Base-by-base conservation (phyloP, 1,140 invertebrate genomes). In the Pantala flavescens region DNA sequence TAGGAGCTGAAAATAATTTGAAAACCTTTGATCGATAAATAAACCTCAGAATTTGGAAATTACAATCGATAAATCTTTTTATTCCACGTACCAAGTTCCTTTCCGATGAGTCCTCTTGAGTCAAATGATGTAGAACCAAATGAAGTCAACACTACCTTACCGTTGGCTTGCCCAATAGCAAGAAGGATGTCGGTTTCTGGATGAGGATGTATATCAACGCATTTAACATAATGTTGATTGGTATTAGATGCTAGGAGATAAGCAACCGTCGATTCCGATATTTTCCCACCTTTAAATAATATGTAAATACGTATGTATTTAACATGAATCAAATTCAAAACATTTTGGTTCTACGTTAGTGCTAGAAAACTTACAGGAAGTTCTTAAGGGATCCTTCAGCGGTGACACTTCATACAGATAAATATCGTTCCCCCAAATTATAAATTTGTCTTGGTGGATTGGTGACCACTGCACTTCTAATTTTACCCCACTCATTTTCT, bases 391-490 rank as follows among this genome's bases (percentile, higher is more conserved):
- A 76, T 89, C 87, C 80, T 87, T 87, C 24, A 87, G 79, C 74
- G 82, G 83, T 76, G 85, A 86, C 73, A 93, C 87, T 85, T 94
- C 90, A 79, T 95, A 95, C 28, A 95, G 85, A 82, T 86, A 89
- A 79, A 96, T 90, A 80, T 95, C 93, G 71, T 91, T 89, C 23
- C 92, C 91, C 92, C 93, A 95, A 43, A 91, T 90, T 73, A 96
- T 88, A 80, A 94, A 95, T 80, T 92, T 92, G 79, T 94, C 88
- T 7, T 85, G 85, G 78, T 89, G 87, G 28, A 89, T 85, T 2
- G 92, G 92, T 63, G 91, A 92, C 93, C 93, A 95, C 78, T 89
- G 87, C 16, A 94, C 87, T 78, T 94, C 93, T 73, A 90, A 82
- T 81, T 88, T 87, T 24, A 84, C 80, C 70, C 82, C 82, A 77